These are phyloP conservation scores for Epinephelus lanceolatus DNA, from an alignment of 2,113 vertebrate genomes.

Conservation along the genomic window DNA sequence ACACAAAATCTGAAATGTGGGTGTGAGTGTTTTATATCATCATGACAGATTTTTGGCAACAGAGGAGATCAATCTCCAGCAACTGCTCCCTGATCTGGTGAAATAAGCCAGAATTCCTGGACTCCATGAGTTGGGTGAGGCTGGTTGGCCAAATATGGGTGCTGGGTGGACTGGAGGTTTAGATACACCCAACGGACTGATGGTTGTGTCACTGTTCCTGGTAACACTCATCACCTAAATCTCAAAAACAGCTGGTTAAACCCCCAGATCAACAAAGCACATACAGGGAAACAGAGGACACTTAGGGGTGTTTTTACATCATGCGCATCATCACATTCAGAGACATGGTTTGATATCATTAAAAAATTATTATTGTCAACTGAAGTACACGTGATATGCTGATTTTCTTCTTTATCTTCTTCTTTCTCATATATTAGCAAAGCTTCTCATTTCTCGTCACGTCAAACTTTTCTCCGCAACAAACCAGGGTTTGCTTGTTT, in stretches of 20 bases:
- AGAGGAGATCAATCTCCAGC: not conserved
- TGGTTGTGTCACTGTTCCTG: slow-evolving; percentile 8
- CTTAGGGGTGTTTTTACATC: too few species aligned
- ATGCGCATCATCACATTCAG: too few species aligned
- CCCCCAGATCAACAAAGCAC: too few species aligned
- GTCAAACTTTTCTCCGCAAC: too few species aligned
- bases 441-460: too few species aligned
- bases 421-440: too few species aligned
- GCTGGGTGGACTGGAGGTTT: not conserved
- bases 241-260: not conserved
- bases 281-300: too few species aligned
- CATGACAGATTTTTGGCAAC: slow-evolving; percentile 12
- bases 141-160: not conserved
- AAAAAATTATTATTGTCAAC: too few species aligned
- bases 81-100: slow-evolving; percentile 46
- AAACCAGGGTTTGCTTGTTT: too few species aligned
- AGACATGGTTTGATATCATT: too few species aligned
- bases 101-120: slow-evolving; percentile 35
- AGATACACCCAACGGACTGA: not conserved
- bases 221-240: slow-evolving; percentile 30
- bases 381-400: too few species aligned
- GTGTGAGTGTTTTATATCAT: not conserved
- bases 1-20: slow-evolving; percentile 9
- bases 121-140: slow-evolving; percentile 12
- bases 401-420: too few species aligned